Conservation (phyloP, 2,797 vertebrate species). For the Sebastes minor region DNA sequence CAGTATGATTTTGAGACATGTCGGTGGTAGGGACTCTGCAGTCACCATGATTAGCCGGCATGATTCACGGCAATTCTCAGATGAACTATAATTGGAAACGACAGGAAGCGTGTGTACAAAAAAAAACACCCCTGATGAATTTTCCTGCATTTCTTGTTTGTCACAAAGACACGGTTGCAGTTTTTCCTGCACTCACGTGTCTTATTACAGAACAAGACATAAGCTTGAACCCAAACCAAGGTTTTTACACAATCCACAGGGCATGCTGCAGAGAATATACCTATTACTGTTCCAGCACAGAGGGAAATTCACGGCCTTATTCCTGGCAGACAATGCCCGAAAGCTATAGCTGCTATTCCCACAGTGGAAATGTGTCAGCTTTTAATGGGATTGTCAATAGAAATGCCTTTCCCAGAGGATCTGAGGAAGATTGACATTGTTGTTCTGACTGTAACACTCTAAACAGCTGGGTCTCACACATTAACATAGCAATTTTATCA, state of each 20-base stretch:
- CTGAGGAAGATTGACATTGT: slow-evolving; percentile 71
- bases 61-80: background rate
- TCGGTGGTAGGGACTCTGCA: background rate
- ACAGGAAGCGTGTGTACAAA: slow-evolving; percentile 30
- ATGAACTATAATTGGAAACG: slow-evolving; percentile 31
- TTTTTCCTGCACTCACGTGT: slow-evolving; percentile 7
- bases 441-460: slow-evolving; percentile 68
- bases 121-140: background rate
- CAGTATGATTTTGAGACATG: slow-evolving; percentile 17
- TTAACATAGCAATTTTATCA: slow-evolving; percentile 56
- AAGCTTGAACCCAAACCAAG: slow-evolving; percentile 24
- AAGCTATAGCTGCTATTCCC: slow-evolving; percentile 73
- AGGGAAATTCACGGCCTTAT: slow-evolving; percentile 57
- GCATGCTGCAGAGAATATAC: slow-evolving; percentile 29
- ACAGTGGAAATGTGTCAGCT: slow-evolving; percentile 72
- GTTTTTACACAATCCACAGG: slow-evolving; percentile 33
- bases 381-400: slow-evolving; percentile 77
- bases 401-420: slow-evolving; percentile 70
- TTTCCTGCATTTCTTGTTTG: slow-evolving; percentile 7
- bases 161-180: background rate
- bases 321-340: slow-evolving; percentile 65
- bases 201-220: slow-evolving; percentile 33
- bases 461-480: slow-evolving; percentile 55
- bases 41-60: background rate
- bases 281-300: slow-evolving; percentile 42